Evolutionary conservation across 2,113 vertebrate genomes (phyloP), one percentile per base, ranked within the genome.

Genomic region (Charadrius vociferus): DNA sequence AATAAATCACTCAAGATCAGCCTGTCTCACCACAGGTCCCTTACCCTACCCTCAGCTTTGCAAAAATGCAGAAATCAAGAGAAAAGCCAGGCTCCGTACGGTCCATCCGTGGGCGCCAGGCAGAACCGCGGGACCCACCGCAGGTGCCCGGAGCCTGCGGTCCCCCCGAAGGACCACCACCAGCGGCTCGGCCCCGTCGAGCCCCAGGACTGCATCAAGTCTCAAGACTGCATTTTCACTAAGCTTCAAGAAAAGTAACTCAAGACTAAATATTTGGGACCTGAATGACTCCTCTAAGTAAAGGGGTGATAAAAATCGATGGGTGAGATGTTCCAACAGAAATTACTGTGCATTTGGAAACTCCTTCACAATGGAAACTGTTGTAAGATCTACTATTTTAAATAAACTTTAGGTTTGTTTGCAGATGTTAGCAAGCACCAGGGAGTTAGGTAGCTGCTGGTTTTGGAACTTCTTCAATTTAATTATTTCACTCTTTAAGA

Each of bases 91-190:
- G 30, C 18, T 52, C 50, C 16, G 3, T 37, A 4, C 3, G 2
- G 36, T 2, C 26, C 39, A 4, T 12, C 65, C 8, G 0, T 0
- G 7, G 39, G 32, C 11, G 24, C 50, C 16, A 39, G 30, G 30
- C n/a, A 20, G 80, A 22, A 65, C 74, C 5, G 4, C 34, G 52
- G 43, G 58, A 50, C 8, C 19, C 50, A 24, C 3, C 49, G 7
- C 16, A 1, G 19, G 49, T 23, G 58, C 58, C 3, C 1, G 62
- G 21, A 68, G 32, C 23, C 45, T 2, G 45, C 4, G 9, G 47
- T 62, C 39, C 47, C 53, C 27, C 14, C 9, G 0, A 34, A 30
- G 52, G 43, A 41, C 45, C 62, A 58, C 19, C 81, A 8, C 30
- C 34, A 21, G 26, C 2, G 0, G 15, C 52, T 49, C 20, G 39